A percentile compares a stretch with the other conserved stretches of the same genome.
phyloP scores from a whole-genome alignment of 1,140 invertebrate species.

The Trichoplusia ni region DNA sequence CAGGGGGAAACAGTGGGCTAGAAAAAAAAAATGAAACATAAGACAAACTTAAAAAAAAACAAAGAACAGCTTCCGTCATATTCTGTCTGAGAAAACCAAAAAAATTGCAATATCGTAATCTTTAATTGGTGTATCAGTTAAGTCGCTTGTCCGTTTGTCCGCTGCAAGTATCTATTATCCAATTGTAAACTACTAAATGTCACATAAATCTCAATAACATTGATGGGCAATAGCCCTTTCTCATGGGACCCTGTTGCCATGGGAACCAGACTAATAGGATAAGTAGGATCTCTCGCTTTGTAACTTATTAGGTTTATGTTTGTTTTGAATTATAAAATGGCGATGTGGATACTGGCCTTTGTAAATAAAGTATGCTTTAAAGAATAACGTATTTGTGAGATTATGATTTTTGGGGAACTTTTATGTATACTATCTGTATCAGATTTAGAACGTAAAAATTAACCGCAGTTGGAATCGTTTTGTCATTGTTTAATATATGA shows the following conservation, averaged over 20 bases:
- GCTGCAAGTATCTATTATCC: slow-evolving; percentile 27
- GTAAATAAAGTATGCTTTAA: no score
- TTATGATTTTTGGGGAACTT: no score
- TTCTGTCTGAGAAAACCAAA: neutral
- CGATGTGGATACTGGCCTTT: no score
- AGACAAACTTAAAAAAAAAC: neutral
- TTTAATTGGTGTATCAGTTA: neutral
- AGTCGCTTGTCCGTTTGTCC: neutral
- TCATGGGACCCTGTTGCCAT: slow-evolving; percentile 24
- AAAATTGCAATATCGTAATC: slow-evolving; percentile 2
- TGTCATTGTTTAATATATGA: no score
- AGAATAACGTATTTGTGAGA: no score
- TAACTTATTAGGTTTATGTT: no score
- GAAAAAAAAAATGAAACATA: neutral
- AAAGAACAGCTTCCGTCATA: no score
- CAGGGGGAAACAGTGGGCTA: neutral
- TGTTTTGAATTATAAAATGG: no score
- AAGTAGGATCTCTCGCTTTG: no score
- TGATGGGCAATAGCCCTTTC: slow-evolving; percentile 22
- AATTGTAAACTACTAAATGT: slow-evolving; percentile 18
- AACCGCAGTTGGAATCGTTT: no score
- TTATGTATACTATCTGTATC: no score
- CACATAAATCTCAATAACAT: slow-evolving; percentile 34
- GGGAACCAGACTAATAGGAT: slow-evolving; percentile 21
- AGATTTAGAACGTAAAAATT: no score